Evolutionary conservation across 2,113 vertebrate genomes (phyloP), one percentile per base, ranked within the genome.

Genomic region (Platichthys flesus): DNA sequence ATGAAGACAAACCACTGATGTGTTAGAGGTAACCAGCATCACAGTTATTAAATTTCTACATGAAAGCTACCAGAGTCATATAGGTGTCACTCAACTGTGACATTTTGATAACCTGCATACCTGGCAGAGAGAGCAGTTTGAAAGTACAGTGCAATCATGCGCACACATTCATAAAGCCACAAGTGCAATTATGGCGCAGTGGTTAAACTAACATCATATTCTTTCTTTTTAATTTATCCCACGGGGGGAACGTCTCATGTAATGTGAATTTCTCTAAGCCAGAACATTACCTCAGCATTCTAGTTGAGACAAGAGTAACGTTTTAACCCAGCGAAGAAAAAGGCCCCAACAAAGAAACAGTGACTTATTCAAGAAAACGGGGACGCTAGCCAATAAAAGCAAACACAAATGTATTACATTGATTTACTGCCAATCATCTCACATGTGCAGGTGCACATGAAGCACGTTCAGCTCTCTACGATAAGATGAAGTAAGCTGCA

Each of bases 351-450:
- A 91, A 90, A 89, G 90, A 92, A 90, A 93, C 92, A 90, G 88
- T 88, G 85, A 76, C 80, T 88, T 73, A 90, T 92, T 94, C 89
- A 91, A 82, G 79, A 79, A 77, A 89, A 75, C 63, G 51, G 81
- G 91, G 88, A 89, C 16, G 20, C 24, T 2, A 45, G 91, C 94
- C 93, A 95, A 94, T 67, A 64, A 82, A 90, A 93, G 91, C 92
- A 93, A 90, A 92, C 78, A 86, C 20, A 80, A 91, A 88, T 87
- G 84, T 90, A 87, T 80, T 89, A 86, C 89, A 88, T 13, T 86
- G 91, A 91, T 91, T 93, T 83, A 89, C 81, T 91, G 92, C 90
- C 91, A 91, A 85, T 93, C 88, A 85, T 91, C 74, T 88, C 92
- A 93, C 87, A 89, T 87, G 85, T 83, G 82, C 92, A 93, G 90